Evolutionary conservation across 2,888 invertebrate genomes (phyloP).

Genomic region (Scotopteryx bipunctaria): DNA sequence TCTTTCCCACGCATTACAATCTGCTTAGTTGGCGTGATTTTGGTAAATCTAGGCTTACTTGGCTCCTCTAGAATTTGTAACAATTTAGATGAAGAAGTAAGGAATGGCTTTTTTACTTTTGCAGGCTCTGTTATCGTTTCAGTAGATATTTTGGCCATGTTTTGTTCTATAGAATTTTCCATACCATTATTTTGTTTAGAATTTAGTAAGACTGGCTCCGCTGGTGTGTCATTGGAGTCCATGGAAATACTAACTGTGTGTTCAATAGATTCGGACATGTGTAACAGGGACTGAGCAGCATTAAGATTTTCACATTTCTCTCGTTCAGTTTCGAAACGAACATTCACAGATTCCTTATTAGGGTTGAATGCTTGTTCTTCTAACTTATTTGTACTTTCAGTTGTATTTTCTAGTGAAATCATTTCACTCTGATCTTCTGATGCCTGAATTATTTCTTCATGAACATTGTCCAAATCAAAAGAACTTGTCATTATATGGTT

Average conservation of each 20-base stretch:
- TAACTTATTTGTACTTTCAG: slow-evolving; percentile 23
- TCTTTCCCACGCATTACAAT: slow-evolving; percentile 65
- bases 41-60: slow-evolving; percentile 58
- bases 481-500: slow-evolving; percentile 35
- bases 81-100: slow-evolving; percentile 79
- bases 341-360: slow-evolving; percentile 51
- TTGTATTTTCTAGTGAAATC: slow-evolving; percentile 7
- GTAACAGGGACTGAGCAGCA: slow-evolving; percentile 77
- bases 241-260: slow-evolving; percentile 59
- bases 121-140: slow-evolving; percentile 53
- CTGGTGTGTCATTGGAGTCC: slow-evolving; percentile 46
- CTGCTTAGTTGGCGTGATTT: slow-evolving; percentile 58
- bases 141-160: slow-evolving; percentile 50
- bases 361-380: slow-evolving; percentile 38
- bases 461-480: slow-evolving; percentile 28
- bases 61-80: slow-evolving; percentile 83
- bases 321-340: slow-evolving; percentile 71
- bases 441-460: slow-evolving; percentile 43
- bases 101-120: slow-evolving; percentile 56
- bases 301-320: slow-evolving; percentile 77
- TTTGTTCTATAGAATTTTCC: slow-evolving; percentile 54
- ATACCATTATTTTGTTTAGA: slow-evolving; percentile 52
- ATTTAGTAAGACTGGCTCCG: slow-evolving; percentile 37
- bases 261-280: slow-evolving; percentile 77
- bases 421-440: slow-evolving; percentile 34